Evolutionary conservation across 1,140 invertebrate genomes (phyloP).

Genomic region (Drosophila virilis): DNA sequence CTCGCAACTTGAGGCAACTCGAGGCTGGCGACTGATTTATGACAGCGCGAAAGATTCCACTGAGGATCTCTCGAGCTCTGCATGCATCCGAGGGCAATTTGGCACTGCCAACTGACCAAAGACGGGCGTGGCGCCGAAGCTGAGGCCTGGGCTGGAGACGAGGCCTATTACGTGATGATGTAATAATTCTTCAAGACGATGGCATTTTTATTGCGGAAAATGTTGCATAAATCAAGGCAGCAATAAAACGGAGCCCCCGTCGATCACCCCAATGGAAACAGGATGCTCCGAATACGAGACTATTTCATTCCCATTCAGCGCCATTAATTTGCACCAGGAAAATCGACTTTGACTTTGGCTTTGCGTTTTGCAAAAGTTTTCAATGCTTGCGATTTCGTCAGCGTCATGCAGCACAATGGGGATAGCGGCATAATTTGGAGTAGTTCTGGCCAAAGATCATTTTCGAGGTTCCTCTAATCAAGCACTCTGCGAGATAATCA

Average conservation of each 20-base stretch:
- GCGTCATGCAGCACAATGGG: conserved; percentile 62
- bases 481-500: conserved; percentile 56
- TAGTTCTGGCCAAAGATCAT: conserved; percentile 40
- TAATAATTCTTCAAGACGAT: conserved; percentile 76
- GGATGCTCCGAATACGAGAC: conserved; percentile 60
- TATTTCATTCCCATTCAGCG: conserved; percentile 59
- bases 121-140: conserved; percentile 68
- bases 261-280: conserved; percentile 55
- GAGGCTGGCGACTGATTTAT: conserved; percentile 73
- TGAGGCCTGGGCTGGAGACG: conserved; percentile 30
- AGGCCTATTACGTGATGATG: conserved; percentile 78
- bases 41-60: conserved; percentile 64
- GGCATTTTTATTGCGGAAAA: conserved; percentile 79
- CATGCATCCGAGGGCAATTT: conserved; percentile 67
- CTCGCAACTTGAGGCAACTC: conserved; percentile 41
- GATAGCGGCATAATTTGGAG: conserved; percentile 57
- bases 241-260: conserved; percentile 67
- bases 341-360: conserved; percentile 34
- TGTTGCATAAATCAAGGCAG: conserved; percentile 81
- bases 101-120: conserved; percentile 22
- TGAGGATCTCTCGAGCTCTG: conserved; percentile 35
- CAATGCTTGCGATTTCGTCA: conserved; percentile 49
- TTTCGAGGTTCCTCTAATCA: conserved; percentile 50
- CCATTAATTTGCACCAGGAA: conserved; percentile 61
- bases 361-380: conserved; percentile 38